Conservation (phyloP, 2,888 invertebrate genomes). For the Bellardia bayeri region DNA sequence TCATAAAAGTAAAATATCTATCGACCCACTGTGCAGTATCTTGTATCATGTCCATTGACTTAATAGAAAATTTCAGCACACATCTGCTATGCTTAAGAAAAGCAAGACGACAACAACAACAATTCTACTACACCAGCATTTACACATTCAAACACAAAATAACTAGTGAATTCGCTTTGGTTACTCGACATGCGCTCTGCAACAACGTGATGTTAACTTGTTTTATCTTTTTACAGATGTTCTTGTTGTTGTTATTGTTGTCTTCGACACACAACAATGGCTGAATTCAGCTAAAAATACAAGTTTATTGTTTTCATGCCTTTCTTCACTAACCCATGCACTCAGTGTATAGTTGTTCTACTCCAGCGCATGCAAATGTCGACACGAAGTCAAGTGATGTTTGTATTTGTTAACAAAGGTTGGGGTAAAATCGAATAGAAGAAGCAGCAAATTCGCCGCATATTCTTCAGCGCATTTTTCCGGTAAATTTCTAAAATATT, state of each 20-base stretch:
- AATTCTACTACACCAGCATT: background rate
- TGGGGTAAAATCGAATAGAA: slow-evolving; percentile 55
- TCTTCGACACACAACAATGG: slow-evolving; percentile 58
- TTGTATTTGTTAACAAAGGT: slow-evolving; percentile 60
- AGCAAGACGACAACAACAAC: background rate
- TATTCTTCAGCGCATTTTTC: slow-evolving; percentile 78
- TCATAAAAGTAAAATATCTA: no score
- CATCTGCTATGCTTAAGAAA: background rate
- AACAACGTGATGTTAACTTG: slow-evolving; percentile 35
- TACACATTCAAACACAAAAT: background rate
- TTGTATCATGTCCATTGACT: background rate
- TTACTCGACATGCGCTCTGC: slow-evolving; percentile 45
- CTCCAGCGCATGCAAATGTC: slow-evolving; percentile 18
- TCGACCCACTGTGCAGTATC: no score
- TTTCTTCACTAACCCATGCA: slow-evolving; percentile 48
- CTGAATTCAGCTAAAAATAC: slow-evolving; percentile 68
- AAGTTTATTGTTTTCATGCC: slow-evolving; percentile 57
- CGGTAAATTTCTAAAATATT: slow-evolving; percentile 77
- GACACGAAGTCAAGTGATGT: slow-evolving; percentile 20
- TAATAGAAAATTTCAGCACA: background rate
- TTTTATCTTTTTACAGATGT: slow-evolving; percentile 5
- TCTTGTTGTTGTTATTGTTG: slow-evolving; percentile 16
- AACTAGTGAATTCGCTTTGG: slow-evolving; percentile 58
- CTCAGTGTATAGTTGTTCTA: background rate
- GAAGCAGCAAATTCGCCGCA: slow-evolving; percentile 74